A percentile compares a stretch with the other conserved stretches of the same genome.
Evolutionary conservation across 2,888 invertebrate genomes (phyloP).

Genomic region (Drosophila borborema): DNA sequence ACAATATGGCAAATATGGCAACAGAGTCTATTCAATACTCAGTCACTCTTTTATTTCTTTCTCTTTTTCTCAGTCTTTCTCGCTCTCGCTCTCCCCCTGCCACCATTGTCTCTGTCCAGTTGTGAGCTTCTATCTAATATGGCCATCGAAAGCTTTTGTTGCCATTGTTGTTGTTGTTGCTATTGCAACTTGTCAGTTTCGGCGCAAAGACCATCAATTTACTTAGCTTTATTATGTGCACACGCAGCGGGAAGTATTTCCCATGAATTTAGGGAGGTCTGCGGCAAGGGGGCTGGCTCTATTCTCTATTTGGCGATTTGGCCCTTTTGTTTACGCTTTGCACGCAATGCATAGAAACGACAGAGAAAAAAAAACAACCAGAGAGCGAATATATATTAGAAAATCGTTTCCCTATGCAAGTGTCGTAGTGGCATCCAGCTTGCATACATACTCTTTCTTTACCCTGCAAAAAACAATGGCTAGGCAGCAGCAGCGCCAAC

Average conservation of each 20-base stretch:
- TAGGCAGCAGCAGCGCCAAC: slow-evolving; percentile 37
- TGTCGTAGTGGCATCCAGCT: slow-evolving; percentile 36
- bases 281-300: slow-evolving; percentile 5
- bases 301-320: slow-evolving; percentile 46
- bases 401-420: slow-evolving; percentile 65
- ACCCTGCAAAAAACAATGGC: slow-evolving; percentile 47
- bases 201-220: slow-evolving; percentile 80
- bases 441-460: neutral
- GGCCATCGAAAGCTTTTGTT: slow-evolving; percentile 70
- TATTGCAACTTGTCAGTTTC: slow-evolving; percentile 78
- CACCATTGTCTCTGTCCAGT: slow-evolving; percentile 28
- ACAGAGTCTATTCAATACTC: slow-evolving; percentile 28
- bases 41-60: neutral
- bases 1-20: slow-evolving; percentile 51
- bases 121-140: slow-evolving; percentile 51
- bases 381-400: slow-evolving; percentile 19
- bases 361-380: slow-evolving; percentile 10
- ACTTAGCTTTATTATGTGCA: slow-evolving; percentile 80
- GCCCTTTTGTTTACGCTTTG: slow-evolving; percentile 74
- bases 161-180: slow-evolving; percentile 33
- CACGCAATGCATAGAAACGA: slow-evolving; percentile 70
- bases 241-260: slow-evolving; percentile 64
- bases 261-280: slow-evolving; percentile 6
- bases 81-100: neutral
- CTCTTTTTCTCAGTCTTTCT: neutral